Evolutionary conservation across 1,140 invertebrate species (phyloP).

Genomic region (Samia ricini): DNA sequence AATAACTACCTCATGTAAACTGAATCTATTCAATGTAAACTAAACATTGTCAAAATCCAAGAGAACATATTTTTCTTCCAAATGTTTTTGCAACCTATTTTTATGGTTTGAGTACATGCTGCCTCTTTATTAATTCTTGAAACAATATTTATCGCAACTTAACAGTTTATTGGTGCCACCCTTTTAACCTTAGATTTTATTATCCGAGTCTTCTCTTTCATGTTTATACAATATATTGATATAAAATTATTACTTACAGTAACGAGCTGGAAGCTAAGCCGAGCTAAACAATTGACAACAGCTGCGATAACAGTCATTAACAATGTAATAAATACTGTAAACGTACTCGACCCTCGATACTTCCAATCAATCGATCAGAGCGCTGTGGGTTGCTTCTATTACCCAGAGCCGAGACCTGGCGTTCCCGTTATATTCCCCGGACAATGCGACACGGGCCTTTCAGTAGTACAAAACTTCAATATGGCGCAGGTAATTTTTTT

Average conservation of each 20-base stretch:
- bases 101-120: too few species aligned
- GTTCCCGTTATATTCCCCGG: slow-evolving; percentile 52
- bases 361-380: slow-evolving; percentile 37
- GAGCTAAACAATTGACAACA: slow-evolving; percentile 32
- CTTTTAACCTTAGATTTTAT: too few species aligned
- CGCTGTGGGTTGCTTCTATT: slow-evolving; percentile 54
- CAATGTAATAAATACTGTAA: slow-evolving; percentile 27
- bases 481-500: slow-evolving; percentile 30
- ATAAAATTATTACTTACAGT: slow-evolving; percentile 31
- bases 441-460: slow-evolving; percentile 45
- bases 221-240: too few species aligned
- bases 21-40: too few species aligned
- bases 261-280: slow-evolving; percentile 50
- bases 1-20: too few species aligned
- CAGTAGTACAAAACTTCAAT: slow-evolving; percentile 43
- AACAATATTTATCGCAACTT: too few species aligned
- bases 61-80: too few species aligned
- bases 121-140: too few species aligned
- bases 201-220: too few species aligned
- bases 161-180: too few species aligned
- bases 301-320: slow-evolving; percentile 36
- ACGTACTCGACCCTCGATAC: slow-evolving; percentile 44
- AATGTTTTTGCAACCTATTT: too few species aligned
- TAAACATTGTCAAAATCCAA: too few species aligned
- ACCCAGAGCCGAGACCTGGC: slow-evolving; percentile 44